Conservation (phyloP, 2,888 invertebrate species). For the Hirudinaria manillensis region DNA sequence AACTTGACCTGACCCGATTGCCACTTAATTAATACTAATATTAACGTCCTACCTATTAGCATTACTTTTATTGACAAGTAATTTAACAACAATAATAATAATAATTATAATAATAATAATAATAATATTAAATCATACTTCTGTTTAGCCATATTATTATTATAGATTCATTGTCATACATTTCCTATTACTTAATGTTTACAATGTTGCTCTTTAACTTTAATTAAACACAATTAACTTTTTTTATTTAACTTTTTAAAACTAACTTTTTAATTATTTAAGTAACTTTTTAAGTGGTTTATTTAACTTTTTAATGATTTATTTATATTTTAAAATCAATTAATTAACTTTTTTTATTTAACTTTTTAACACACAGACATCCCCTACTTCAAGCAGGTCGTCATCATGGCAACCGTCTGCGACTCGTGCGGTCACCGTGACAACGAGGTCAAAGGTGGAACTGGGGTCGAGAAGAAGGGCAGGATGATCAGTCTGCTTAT, state of each 20-base stretch:
- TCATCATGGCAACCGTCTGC: slow-evolving; percentile 93
- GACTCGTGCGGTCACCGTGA: slow-evolving; percentile 83
- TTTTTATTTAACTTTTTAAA: too few species aligned
- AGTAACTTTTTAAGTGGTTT: too few species aligned
- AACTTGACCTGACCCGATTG: too few species aligned
- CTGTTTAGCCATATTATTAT: background rate
- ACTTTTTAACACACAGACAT: slow-evolving; percentile 61
- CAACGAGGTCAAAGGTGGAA: slow-evolving; percentile 90
- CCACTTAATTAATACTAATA: too few species aligned
- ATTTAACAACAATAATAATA: too few species aligned
- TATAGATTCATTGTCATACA: background rate
- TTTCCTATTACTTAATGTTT: background rate
- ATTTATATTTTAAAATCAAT: background rate
- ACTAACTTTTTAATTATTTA: too few species aligned
- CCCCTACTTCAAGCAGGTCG: slow-evolving; percentile 90
- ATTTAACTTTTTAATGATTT: background rate
- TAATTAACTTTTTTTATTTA: background rate
- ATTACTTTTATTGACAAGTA: too few species aligned
- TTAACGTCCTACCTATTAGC: too few species aligned
- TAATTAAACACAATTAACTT: too few species aligned
- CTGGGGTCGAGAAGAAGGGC: slow-evolving; percentile 78
- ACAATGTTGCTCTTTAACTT: background rate
- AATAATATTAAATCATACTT: background rate
- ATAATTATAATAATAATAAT: background rate
- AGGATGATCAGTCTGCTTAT: slow-evolving; percentile 71